phyloP scores from a whole-genome alignment of 2,888 invertebrate species.

The Pachydiplax longipennis region DNA sequence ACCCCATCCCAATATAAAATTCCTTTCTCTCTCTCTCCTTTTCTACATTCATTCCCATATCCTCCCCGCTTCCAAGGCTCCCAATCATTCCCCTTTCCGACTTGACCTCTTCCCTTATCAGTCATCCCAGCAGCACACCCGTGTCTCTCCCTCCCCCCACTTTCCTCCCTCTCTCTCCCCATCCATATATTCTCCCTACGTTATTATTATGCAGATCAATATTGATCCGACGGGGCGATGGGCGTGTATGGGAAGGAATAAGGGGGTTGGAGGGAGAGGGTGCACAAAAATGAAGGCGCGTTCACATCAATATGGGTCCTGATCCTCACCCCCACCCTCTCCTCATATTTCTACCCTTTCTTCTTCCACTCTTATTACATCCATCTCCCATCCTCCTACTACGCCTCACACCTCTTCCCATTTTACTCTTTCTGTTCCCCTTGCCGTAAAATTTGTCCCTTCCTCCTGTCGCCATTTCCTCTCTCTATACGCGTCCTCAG shows the following conservation, averaged over 20 bases:
- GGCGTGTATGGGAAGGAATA: slow-evolving; percentile 44
- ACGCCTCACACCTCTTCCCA: neutral
- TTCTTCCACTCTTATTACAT: neutral
- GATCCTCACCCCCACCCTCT: neutral
- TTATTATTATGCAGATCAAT: slow-evolving; percentile 45
- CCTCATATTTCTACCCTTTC: neutral
- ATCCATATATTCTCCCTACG: slow-evolving; percentile 38
- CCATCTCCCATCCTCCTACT: neutral
- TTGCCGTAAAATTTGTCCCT: slow-evolving; percentile 36
- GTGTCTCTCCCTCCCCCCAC: neutral
- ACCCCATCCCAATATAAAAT: neutral
- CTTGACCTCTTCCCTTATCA: slow-evolving; percentile 39
- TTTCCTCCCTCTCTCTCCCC: neutral
- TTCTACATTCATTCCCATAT: neutral
- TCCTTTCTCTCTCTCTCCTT: neutral
- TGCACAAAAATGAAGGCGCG: slow-evolving; percentile 40
- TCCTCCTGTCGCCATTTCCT: neutral
- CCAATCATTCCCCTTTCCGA: slow-evolving; percentile 28
- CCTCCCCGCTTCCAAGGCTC: neutral
- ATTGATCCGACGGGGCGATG: slow-evolving; percentile 42
- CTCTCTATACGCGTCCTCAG: neutral
- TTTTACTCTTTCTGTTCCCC: neutral
- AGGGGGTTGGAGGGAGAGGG: neutral
- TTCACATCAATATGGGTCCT: slow-evolving; percentile 38
- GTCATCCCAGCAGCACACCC: slow-evolving; percentile 40